These are phyloP conservation scores for Clarias macrocephalus DNA, from an alignment of 2,113 vertebrate genomes.

Conservation along the genomic window DNA sequence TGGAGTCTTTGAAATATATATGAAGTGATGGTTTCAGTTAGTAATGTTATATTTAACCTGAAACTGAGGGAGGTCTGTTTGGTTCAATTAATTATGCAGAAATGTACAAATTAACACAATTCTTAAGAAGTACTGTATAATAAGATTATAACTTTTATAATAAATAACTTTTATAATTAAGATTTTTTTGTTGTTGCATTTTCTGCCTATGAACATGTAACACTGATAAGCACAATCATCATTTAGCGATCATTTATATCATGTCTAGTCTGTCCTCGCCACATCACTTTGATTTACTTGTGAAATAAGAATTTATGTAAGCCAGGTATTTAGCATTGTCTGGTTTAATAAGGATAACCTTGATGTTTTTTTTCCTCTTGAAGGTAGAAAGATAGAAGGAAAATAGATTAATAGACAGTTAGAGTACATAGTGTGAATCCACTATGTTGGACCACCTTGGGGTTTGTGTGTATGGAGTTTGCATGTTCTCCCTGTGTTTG, in stretches of 20 bases:
- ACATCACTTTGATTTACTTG: slow-evolving; percentile 54
- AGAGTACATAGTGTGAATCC: neutral
- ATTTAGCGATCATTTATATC: slow-evolving; percentile 27
- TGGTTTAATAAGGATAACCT: slow-evolving; percentile 65
- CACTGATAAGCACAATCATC: slow-evolving; percentile 60
- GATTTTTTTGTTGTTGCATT: too few species aligned
- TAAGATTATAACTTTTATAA: too few species aligned
- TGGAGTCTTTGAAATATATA: neutral
- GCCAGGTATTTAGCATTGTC: slow-evolving; percentile 65
- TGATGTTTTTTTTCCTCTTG: slow-evolving; percentile 45
- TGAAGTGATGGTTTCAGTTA: neutral
- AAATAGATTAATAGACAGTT: neutral
- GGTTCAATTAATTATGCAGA: slow-evolving; percentile 2
- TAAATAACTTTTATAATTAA: too few species aligned
- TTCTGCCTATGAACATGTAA: slow-evolving; percentile 40
- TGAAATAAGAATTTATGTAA: slow-evolving; percentile 64
- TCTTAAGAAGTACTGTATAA: neutral
- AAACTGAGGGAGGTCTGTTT: neutral
- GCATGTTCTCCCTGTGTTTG: too few species aligned
- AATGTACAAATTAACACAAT: slow-evolving; percentile 10
- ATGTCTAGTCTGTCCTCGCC: slow-evolving; percentile 57
- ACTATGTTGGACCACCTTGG: neutral
- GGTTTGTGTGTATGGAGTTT: too few species aligned
- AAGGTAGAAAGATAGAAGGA: neutral
- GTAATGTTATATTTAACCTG: neutral